Conservation (phyloP, 2,888 invertebrate genomes). For the Pollenia amentaria region DNA sequence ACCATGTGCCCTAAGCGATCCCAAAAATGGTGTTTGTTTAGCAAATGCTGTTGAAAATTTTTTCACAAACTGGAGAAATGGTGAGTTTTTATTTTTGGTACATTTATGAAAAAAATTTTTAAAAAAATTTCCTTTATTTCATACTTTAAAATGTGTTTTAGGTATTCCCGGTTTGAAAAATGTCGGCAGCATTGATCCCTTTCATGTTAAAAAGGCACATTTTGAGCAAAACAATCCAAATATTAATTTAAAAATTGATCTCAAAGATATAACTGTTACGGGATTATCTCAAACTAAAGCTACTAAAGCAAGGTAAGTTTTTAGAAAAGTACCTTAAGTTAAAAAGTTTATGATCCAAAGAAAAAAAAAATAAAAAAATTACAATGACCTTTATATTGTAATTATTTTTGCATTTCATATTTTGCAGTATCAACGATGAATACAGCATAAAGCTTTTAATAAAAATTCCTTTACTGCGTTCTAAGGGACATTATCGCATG, state of each 20-base stretch:
- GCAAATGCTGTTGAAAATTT: constrained; percentile 71
- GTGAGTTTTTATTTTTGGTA: constrained; percentile 35
- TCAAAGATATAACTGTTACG: constrained; percentile 87
- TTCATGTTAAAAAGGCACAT: constrained; percentile 87
- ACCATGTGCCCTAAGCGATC: constrained; percentile 65
- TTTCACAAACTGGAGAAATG: constrained; percentile 73
- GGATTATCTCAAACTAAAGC: constrained; percentile 69
- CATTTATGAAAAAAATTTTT: too few species aligned
- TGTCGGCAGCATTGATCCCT: constrained; percentile 87
- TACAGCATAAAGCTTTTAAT: constrained; percentile 88
- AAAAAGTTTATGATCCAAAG: too few species aligned
- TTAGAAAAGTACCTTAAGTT: too few species aligned
- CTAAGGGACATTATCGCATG: constrained; percentile 88
- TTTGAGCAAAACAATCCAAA: constrained; percentile 87
- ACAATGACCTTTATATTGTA: too few species aligned
- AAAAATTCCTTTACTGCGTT: constrained; percentile 87
- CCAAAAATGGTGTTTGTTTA: constrained; percentile 70
- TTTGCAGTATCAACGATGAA: constrained; percentile 82
- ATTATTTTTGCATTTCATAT: too few species aligned
- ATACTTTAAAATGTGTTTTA: not conserved
- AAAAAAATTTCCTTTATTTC: not conserved
- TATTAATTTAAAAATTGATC: constrained; percentile 86
- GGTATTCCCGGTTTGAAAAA: constrained; percentile 79
- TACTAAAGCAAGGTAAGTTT: constrained; percentile 52
- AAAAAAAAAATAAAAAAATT: not conserved